Conservation (phyloP, 2,888 invertebrate species). For the Beris chalybata region DNA sequence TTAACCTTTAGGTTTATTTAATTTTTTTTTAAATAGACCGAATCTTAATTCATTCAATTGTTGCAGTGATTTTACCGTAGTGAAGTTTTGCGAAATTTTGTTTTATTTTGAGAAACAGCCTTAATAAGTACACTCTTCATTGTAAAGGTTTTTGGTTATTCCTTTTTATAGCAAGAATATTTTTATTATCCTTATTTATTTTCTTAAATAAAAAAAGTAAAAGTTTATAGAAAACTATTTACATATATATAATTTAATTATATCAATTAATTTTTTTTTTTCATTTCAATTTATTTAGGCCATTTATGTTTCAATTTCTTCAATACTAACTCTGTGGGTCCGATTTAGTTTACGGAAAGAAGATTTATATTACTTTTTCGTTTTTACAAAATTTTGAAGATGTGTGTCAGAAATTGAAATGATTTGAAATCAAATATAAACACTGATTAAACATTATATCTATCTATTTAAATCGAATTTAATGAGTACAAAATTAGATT, state of each 20-base stretch:
- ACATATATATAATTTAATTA: conserved; percentile 35
- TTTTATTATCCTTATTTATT: conserved; percentile 6
- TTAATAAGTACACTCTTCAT: conserved; percentile 41
- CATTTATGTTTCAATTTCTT: no score
- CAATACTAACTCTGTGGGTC: no score
- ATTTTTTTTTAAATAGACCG: conserved; percentile 2
- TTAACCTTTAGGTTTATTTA: no score
- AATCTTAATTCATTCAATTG: not conserved
- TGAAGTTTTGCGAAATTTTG: conserved; percentile 6
- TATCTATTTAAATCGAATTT: no score
- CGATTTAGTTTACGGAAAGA: no score
- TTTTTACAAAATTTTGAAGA: no score
- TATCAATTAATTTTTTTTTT: conserved; percentile 39
- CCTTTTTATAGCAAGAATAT: not conserved
- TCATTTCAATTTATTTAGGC: conserved; percentile 31
- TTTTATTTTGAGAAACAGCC: conserved; percentile 40
- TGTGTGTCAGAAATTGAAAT: no score
- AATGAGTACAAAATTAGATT: no score
- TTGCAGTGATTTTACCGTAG: not conserved
- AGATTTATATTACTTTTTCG: no score
- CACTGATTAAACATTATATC: no score
- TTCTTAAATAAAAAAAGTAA: conserved; percentile 13
- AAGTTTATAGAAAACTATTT: conserved; percentile 27
- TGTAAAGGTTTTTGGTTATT: conserved; percentile 29
- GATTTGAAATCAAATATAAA: no score